Evolutionary conservation across 2,113 vertebrate species (phyloP), one percentile per base, ranked within the genome.

Genomic region (Phylloscopus trochiloides): DNA sequence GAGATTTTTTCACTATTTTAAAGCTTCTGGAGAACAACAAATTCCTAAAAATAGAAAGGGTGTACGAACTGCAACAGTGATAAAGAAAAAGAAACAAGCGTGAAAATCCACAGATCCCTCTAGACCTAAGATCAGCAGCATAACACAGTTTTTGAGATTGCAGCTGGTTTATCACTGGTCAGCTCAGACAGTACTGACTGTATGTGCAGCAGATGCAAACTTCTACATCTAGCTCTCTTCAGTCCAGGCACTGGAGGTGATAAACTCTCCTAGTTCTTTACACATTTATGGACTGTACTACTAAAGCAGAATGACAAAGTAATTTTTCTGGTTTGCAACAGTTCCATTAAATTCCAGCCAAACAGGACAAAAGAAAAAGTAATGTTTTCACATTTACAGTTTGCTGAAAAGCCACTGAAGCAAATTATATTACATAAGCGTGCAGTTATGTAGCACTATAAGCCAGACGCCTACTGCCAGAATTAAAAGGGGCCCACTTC

Each of bases 401-500:
- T 97, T 96, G 89, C 83, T 94, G 94, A 80, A 91, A 96, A 97
- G 71, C 61, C 83, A 95, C 1, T 59, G 93, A 85, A 84, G 65
- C 29, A 96, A 77, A 58, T 66, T 85, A 29, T 68, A 94, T 96
- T 92, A 96, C 92, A 82, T 66, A 95, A 95, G 86, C 3, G 26
- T 93, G 86, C 89, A 97, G 78, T 88, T 97, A 97, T 89, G 94
- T 79, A 97, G 90, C 20, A 43, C 52, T 78, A 38, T 71, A 80
- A 26, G 81, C 77, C 70, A 81, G 86, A 78, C 40, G 3, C 79
- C 79, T 95, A 88, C 95, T 74, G 93, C 85, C 96, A 96, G 72
- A 95, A 96, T 51, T 59, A 94, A 79, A 97, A 94, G 95, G 63
- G 96, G 94, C 94, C 93, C 75, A 85, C 94, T 97, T 95, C 92